These are phyloP conservation scores for Bombus superbus DNA, from an alignment of 1,140 invertebrate genomes.

Conservation along the genomic window DNA sequence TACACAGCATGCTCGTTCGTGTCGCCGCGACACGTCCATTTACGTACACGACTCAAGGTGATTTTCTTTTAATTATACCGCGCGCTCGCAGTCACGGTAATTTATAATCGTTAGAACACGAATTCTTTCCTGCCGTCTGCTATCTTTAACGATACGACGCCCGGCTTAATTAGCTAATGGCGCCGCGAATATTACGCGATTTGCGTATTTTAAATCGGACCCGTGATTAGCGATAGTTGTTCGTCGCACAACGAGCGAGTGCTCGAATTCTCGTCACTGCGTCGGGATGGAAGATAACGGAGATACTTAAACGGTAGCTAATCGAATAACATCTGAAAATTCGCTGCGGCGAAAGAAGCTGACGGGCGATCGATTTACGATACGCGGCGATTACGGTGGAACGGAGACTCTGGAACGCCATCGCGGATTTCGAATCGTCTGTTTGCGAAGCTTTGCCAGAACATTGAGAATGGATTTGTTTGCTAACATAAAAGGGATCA, in stretches of 20 bases:
- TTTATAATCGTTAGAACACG: neutral
- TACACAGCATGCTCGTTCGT: neutral
- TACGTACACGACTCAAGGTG: constrained; percentile 45
- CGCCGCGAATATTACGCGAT: neutral
- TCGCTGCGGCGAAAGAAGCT: neutral
- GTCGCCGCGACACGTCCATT: constrained; percentile 19
- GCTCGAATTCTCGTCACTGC: too few species aligned
- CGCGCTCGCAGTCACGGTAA: constrained; percentile 9
- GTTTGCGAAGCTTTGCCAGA: constrained; percentile 62
- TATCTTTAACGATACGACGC: too few species aligned
- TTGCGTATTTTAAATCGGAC: neutral
- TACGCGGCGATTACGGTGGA: neutral
- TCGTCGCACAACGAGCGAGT: too few species aligned
- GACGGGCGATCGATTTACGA: neutral
- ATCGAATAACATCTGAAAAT: neutral
- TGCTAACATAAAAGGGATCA: constrained; percentile 68
- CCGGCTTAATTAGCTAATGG: neutral
- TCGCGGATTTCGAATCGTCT: constrained; percentile 54
- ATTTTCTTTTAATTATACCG: constrained; percentile 63
- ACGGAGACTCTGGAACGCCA: constrained; percentile 6
- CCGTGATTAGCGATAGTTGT: neutral
- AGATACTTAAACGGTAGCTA: neutral
- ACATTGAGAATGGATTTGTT: constrained; percentile 67
- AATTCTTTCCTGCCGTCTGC: neutral
- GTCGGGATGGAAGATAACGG: neutral